Conservation (phyloP, 2,797 vertebrate genomes). For the Myotis planiceps region DNA sequence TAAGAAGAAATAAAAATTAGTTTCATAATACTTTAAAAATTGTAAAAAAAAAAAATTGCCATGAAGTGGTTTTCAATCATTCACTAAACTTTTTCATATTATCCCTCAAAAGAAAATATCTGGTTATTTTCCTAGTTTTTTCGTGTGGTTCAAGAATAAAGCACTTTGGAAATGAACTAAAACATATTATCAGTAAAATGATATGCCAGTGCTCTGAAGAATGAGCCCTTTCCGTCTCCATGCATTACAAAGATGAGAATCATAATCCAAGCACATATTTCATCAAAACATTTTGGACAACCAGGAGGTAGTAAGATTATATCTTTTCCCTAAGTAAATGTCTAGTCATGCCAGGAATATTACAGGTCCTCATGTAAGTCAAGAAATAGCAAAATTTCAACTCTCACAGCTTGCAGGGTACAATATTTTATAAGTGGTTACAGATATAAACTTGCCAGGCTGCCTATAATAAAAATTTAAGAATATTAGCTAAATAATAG, state of each 20-base stretch:
- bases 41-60: neutral
- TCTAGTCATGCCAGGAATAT: neutral
- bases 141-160: neutral
- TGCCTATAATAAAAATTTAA: neutral
- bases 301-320: neutral
- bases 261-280: neutral
- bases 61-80: neutral
- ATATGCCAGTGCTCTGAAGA: neutral
- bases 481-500: neutral
- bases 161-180: neutral
- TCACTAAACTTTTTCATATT: neutral
- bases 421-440: neutral
- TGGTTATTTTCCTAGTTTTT: neutral
- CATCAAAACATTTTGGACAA: neutral
- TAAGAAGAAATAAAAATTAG: neutral
- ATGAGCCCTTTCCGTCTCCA: neutral
- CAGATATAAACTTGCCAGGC: neutral
- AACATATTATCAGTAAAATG: neutral
- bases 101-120: neutral
- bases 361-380: neutral
- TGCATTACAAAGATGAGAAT: neutral
- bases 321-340: slow-evolving; percentile 16
- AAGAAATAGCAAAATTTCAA: neutral
- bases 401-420: neutral
- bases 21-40: slow-evolving; percentile 3